Conservation (phyloP, 2,797 vertebrate species). For the Siniperca scherzeri region DNA sequence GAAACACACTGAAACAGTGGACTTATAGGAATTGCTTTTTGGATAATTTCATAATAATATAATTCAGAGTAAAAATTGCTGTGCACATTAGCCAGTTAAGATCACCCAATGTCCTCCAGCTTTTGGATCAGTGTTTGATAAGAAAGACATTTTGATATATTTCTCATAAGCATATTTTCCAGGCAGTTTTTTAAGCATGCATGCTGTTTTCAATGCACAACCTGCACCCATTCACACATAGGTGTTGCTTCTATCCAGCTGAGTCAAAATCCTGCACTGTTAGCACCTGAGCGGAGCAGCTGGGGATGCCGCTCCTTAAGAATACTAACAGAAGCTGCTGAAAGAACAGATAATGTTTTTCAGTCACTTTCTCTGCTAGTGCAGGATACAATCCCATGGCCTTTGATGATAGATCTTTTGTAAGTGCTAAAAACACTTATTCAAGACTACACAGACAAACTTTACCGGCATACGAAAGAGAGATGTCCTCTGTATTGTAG, state of each 20-base stretch:
- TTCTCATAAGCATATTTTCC: not conserved
- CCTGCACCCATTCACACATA: slow-evolving; percentile 13
- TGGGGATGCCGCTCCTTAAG: slow-evolving; percentile 4
- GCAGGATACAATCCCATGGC: not conserved
- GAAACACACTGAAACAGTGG: not conserved
- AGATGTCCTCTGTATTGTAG: slow-evolving; percentile 5
- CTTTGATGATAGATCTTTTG: slow-evolving; percentile 3
- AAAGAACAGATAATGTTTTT: slow-evolving; percentile 21
- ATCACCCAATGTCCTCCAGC: not conserved
- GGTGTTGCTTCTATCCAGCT: slow-evolving; percentile 12
- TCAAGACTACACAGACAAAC: not conserved
- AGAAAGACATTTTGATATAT: not conserved
- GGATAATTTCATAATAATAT: not conserved
- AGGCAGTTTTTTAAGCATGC: not conserved
- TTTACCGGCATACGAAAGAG: not conserved
- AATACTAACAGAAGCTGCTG: slow-evolving; percentile 22
- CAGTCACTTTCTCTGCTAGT: not conserved
- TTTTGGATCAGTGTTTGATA: not conserved
- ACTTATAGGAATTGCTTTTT: not conserved
- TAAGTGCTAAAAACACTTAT: not conserved
- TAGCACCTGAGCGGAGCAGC: slow-evolving; percentile 20
- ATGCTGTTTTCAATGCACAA: not conserved
- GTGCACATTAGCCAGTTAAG: not conserved
- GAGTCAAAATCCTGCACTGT: slow-evolving; percentile 21
- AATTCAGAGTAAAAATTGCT: not conserved